phyloP scores from a whole-genome alignment of 2,113 vertebrate genomes.

The Pedionomus torquatus region DNA sequence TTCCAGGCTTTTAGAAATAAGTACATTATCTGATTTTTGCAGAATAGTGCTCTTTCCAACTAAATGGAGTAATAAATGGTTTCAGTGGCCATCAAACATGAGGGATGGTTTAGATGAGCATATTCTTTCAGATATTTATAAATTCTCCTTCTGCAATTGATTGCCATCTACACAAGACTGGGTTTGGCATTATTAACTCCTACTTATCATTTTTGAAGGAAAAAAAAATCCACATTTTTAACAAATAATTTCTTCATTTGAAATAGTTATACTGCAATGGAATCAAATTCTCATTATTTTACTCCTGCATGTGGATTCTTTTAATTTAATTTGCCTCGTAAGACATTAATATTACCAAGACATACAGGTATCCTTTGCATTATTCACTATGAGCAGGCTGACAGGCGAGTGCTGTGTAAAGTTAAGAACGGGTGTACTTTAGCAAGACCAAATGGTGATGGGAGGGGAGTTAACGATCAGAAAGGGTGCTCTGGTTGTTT shows the following conservation, averaged over 20 bases:
- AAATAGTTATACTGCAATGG: neutral
- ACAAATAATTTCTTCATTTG: neutral
- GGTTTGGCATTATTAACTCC: neutral
- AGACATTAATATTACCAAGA: neutral
- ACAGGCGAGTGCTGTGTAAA: neutral
- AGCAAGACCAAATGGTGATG: neutral
- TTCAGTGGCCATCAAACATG: neutral
- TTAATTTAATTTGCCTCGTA: neutral
- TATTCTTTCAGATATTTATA: neutral
- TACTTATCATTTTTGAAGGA: neutral
- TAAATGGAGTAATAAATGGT: constrained; percentile 21
- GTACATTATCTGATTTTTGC: constrained; percentile 52
- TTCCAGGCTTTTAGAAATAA: constrained; percentile 63
- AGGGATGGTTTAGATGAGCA: neutral
- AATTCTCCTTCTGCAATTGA: neutral
- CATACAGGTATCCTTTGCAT: rapidly evolving
- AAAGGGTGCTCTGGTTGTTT: neutral
- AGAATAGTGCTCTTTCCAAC: constrained; percentile 12
- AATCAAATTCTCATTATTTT: neutral
- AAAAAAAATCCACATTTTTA: neutral
- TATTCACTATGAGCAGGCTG: neutral
- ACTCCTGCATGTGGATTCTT: neutral
- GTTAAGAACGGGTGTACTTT: neutral
- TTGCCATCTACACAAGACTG: neutral
- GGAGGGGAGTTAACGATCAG: neutral